Evolutionary conservation across 2,113 vertebrate genomes (phyloP), one percentile per base, ranked within the genome.

Genomic region (Tauraco erythrolophus): DNA sequence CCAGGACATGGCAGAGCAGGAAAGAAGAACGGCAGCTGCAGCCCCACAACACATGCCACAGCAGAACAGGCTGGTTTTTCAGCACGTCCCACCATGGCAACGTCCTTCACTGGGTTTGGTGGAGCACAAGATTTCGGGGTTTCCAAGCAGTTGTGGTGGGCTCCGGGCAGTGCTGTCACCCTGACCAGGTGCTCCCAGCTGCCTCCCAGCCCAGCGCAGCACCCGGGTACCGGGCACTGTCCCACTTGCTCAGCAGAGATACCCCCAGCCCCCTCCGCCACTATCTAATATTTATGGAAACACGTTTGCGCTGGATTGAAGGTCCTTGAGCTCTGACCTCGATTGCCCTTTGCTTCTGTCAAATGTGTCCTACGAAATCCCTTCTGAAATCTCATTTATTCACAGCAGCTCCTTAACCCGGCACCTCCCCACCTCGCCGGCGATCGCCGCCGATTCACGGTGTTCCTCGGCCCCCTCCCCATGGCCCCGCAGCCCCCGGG

Each of bases 361-460:
- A 89, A 80, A 94, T 57, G 71, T 21, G 28, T 80, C 85, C 95
- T 93, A 76, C 62, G 70, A 97, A 97, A 96, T 89, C 86, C 90
- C 56, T 61, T 81, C 80, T 71, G 92, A 95, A 95, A 95, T 88
- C 83, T 93, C 83, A 84, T 95, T 95, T 96, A 88, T 89, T 75
- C 54, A 24, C 91, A 84, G 94, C 58, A 89, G 89, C 69, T 94
- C 76, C 91, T 79, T 76, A 71, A 41, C 53, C 43, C 82, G 75
- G 58, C 0, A 0, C 61, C 68, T 56, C 48, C 66, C 39, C n/a
- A 33, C 35, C 41, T 72, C 4, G 2, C 35, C 2, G 3, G 53
- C 3, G 2, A 51, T 10, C 4, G 3, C 37, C 1, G 3, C 5
- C 1, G 1, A 37, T 5, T 3, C 58, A 12, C 1, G 1, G 58